Evolutionary conservation across 2,797 vertebrate species (phyloP), one percentile per base, ranked within the genome.

Genomic region (Margarornis squamiger): DNA sequence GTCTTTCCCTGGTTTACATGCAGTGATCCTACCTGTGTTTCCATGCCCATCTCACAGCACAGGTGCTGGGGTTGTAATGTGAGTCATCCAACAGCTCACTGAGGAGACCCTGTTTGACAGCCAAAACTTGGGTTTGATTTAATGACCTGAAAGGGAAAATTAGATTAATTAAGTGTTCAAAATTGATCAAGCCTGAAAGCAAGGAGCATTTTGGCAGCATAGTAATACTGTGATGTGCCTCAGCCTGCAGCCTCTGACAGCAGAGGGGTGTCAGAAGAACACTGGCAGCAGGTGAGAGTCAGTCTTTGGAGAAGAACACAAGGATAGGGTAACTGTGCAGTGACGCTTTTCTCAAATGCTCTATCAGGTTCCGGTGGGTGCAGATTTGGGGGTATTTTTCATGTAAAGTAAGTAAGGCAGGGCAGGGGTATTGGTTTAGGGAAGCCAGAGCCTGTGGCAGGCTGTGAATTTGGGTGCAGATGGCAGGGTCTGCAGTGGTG

Each of bases 21-120:
- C 46, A 2, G 46, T 30, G 74, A 19, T 66, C 34, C 3, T 6
- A 5, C 34, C 14, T 1, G 0, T 66, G 24, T 41, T 74, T 36
- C 76, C 43, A 0, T 6, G 36, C 48, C 29, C 4, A n/a, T 32
- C 27, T 54, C 9, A 4, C 0, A 5, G 59, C 22, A 10, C 41
- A 55, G 52, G 39, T 66, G 34, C 79, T 55, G 59, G 8, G 55
- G 41, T 29, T 78, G 74, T 61, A 3, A 3, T 8, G 1, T 9
- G 34, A n/a, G 38, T 38, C 7, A 15, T 38, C 49, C 7, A 2
- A 12, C 38, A 30, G 7, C 68, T 79, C 30, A 2, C 6, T 24
- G 59, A 55, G 57, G 85, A 88, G 58, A 38, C 17, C 9, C 22
- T 43, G 2, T 29, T 63, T 58, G 65, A 45, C 65, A 83, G 10